phyloP scores from a whole-genome alignment of 2,888 invertebrate species.

The Synergus itoensis region DNA sequence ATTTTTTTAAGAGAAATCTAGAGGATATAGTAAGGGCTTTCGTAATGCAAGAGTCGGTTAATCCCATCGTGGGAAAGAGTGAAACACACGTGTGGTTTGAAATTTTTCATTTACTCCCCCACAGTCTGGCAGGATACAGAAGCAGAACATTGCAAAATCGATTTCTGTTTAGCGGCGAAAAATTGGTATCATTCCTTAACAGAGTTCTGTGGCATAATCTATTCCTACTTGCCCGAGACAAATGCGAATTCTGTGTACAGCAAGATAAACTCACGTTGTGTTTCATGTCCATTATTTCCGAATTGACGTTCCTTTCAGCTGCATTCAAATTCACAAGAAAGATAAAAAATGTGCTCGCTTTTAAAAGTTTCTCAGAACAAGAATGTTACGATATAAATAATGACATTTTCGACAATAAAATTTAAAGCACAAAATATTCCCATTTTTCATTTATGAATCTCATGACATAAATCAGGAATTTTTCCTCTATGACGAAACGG shows the following conservation, averaged over 20 bases:
- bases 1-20: background rate
- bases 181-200: background rate
- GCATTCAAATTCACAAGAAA: background rate
- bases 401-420: no score
- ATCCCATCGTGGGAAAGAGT: background rate
- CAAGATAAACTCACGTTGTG: background rate
- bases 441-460: background rate
- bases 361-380: no score
- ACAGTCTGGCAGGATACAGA: background rate
- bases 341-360: background rate
- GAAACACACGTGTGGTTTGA: constrained; percentile 4
- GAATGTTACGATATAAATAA: no score
- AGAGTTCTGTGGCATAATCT: background rate
- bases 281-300: background rate
- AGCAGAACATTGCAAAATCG: constrained; percentile 5
- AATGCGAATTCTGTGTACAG: background rate
- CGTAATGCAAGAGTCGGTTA: background rate
- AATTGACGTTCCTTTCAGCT: background rate
- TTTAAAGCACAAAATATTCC: no score
- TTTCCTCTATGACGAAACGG: background rate
- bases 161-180: background rate
- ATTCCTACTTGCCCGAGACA: background rate
- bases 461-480: background rate
- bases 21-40: background rate
- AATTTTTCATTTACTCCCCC: constrained; percentile 16